phyloP scores from a whole-genome alignment of 2,888 invertebrate genomes.

The Auanema freiburgensis region DNA sequence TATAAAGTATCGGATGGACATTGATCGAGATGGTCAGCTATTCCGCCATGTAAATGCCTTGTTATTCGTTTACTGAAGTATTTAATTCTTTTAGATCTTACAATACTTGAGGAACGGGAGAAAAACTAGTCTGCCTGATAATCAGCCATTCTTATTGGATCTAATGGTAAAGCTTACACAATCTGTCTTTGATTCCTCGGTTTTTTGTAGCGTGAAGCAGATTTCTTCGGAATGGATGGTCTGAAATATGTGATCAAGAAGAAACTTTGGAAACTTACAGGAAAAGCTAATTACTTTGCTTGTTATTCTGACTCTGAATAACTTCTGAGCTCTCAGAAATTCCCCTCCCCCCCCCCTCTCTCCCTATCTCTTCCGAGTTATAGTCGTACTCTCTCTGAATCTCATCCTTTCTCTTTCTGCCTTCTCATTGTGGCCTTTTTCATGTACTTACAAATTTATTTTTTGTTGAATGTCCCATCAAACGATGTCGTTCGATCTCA shows the following conservation, averaged over 20 bases:
- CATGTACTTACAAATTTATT: no score
- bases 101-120: constrained; percentile 42
- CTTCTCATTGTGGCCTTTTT: no score
- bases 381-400: no score
- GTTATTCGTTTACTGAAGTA: not conserved
- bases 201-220: constrained; percentile 29
- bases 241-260: constrained; percentile 34
- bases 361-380: no score
- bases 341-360: no score
- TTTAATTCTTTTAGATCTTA: constrained; percentile 23
- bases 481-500: no score
- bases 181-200: not conserved
- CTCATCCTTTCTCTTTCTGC: no score
- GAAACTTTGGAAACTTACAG: constrained; percentile 41
- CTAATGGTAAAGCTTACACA: constrained; percentile 19
- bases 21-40: constrained; percentile 35
- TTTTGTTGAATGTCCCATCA: no score
- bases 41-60: constrained; percentile 27
- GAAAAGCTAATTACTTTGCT: constrained; percentile 33
- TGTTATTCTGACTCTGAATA: constrained; percentile 37
- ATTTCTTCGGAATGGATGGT: constrained; percentile 37
- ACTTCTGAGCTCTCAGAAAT: no score
- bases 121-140: constrained; percentile 28
- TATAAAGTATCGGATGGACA: constrained; percentile 39
- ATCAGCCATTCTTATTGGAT: constrained; percentile 28